Percentiles rank a stretch among this genome's conserved stretches.
Evolutionary conservation across 2,888 invertebrate genomes (phyloP).

Genomic region (Ochropleura leucogaster): DNA sequence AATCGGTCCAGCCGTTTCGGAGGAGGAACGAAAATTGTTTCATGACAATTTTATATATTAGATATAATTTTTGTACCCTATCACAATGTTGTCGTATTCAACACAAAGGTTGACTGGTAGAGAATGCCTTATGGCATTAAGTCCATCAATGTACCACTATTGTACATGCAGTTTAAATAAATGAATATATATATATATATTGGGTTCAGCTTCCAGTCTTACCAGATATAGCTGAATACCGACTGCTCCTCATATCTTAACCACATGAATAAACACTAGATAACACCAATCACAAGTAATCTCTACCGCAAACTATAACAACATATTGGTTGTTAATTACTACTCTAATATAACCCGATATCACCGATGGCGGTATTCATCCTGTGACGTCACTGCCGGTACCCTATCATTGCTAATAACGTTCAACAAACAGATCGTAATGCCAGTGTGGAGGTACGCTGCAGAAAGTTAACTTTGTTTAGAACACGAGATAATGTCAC

Average conservation of each 20-base stretch:
- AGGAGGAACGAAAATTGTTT: too few species aligned
- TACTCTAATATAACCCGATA: constrained; percentile 45
- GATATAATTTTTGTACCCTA: too few species aligned
- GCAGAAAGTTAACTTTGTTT: constrained; percentile 6
- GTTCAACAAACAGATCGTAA: constrained; percentile 61
- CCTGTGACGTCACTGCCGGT: constrained; percentile 54
- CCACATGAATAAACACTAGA: neutral
- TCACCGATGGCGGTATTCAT: constrained; percentile 41
- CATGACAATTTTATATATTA: too few species aligned
- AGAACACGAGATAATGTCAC: neutral
- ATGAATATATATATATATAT: too few species aligned
- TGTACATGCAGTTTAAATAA: too few species aligned
- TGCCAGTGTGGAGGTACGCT: neutral
- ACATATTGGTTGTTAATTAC: constrained; percentile 54
- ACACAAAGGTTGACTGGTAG: too few species aligned
- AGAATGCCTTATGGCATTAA: too few species aligned
- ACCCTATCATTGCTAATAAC: constrained; percentile 63
- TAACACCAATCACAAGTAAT: neutral
- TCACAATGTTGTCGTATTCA: too few species aligned
- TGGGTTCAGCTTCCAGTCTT: too few species aligned
- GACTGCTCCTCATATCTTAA: neutral
- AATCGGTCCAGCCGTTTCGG: too few species aligned
- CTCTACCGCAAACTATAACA: neutral
- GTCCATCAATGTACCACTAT: too few species aligned
- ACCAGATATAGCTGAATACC: too few species aligned